These are phyloP conservation scores for Dorcus parallelipipedus DNA, from an alignment of 2,888 invertebrate genomes.

Conservation along the genomic window DNA sequence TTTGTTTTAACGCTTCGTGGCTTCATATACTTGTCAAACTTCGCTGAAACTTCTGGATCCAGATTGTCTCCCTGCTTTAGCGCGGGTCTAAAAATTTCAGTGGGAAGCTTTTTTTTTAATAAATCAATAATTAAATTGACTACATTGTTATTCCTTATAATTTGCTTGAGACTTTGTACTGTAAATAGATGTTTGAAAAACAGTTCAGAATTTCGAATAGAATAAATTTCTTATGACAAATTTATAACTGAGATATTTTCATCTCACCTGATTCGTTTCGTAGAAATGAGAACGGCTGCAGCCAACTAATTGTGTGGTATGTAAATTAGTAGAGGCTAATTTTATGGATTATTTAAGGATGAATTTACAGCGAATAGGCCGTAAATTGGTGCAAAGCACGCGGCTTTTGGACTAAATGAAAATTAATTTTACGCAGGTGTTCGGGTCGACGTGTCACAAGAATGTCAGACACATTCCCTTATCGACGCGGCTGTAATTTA, in stretches of 20 bases:
- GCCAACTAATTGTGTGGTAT: constrained; percentile 7
- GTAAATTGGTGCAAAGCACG: constrained; percentile 16
- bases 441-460: constrained; percentile 15
- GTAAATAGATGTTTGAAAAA: background rate
- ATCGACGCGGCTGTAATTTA: constrained; percentile 20
- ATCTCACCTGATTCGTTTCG: background rate
- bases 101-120: no score
- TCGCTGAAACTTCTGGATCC: background rate
- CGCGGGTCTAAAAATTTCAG: no score
- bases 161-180: background rate
- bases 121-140: no score
- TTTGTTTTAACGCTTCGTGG: constrained; percentile 34
- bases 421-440: constrained; percentile 12
- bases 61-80: background rate
- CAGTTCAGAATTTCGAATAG: background rate
- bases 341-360: constrained; percentile 19
- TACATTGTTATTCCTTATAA: background rate
- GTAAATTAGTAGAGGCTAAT: constrained; percentile 15
- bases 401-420: constrained; percentile 11
- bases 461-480: constrained; percentile 18
- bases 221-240: background rate
- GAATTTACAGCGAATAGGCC: constrained; percentile 16
- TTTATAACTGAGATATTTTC: background rate
- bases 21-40: constrained; percentile 34
- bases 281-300: background rate